Evolutionary conservation across 2,888 invertebrate species (phyloP).

Genomic region (Dinocampus coccinellae): DNA sequence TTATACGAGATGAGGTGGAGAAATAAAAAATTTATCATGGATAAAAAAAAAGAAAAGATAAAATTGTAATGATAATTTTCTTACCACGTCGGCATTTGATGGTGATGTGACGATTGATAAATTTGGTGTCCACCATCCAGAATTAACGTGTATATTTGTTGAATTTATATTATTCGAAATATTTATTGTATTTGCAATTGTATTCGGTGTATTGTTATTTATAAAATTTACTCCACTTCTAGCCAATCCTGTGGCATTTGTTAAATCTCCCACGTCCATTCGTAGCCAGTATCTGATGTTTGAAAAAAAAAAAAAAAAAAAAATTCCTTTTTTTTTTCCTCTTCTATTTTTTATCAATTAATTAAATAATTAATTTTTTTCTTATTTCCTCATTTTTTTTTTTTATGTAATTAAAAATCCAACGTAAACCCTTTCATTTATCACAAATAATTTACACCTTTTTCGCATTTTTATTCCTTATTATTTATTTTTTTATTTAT

Average conservation of each 20-base stretch:
- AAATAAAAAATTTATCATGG: neutral
- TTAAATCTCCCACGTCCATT: slow-evolving; percentile 65
- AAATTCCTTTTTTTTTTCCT: no score
- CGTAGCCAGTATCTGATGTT: slow-evolving; percentile 49
- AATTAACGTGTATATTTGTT: slow-evolving; percentile 44
- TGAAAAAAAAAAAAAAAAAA: no score
- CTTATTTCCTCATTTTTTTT: no score
- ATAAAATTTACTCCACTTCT: slow-evolving; percentile 58
- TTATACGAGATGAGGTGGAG: slow-evolving; percentile 28
- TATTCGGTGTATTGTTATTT: slow-evolving; percentile 53
- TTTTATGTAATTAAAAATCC: slow-evolving; percentile 15
- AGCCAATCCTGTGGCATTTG: slow-evolving; percentile 58
- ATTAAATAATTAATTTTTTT: no score
- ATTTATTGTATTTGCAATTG: slow-evolving; percentile 47
- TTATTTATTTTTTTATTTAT: neutral
- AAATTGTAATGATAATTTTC: slow-evolving; percentile 19
- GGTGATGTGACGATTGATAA: slow-evolving; percentile 60
- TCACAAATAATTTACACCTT: slow-evolving; percentile 20
- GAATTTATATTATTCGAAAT: slow-evolving; percentile 50
- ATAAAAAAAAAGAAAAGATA: neutral
- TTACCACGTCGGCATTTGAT: slow-evolving; percentile 66
- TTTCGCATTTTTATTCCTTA: slow-evolving; percentile 32
- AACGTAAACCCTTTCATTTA: slow-evolving; percentile 27
- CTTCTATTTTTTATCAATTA: no score
- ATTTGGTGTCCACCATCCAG: slow-evolving; percentile 66